Base-by-base conservation (phyloP, 2,113 vertebrate species). In the Tretioscincus oriximinensis region DNA sequence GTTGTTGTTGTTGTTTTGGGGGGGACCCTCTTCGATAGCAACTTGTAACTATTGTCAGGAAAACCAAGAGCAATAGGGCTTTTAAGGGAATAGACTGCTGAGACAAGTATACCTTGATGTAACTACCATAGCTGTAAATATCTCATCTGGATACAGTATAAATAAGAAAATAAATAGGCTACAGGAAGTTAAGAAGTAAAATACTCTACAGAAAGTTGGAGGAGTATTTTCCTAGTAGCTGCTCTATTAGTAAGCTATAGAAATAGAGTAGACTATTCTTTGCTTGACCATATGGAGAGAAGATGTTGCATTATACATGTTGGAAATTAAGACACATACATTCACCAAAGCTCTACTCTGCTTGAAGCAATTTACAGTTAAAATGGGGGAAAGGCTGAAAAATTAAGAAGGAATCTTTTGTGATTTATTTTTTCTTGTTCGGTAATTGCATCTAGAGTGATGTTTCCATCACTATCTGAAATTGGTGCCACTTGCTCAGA, bases 221-320 rank as follows among this genome's bases (percentile, higher is more conserved):
- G 12, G 49, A 51, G 9, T 51, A 8, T 51, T 51, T 51, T 51
- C 49, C 12, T 11, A 8, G 49, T 8, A 5, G 8, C 49, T 51
- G 9, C 49, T 51, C 49, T 51, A 9, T 51, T 51, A 51, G 9
- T 51, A 14, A 51, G 49, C 49, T 51, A 51, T 51, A 51, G 9
- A 41, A 41, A 51, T 51, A 51, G 8, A 5, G 49, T 51, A 51
- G 49, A 51, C 9, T 9, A 51, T 2, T 11, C 93, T 90, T 91
- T 73, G 9, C n/a, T 81, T 93, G 94, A 95, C 94, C 93, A 94
- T 77, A 58, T 35, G 86, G 84, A 54, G 77, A 85, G 89, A 81
- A 87, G 85, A 90, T 95, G 95, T 94, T 92, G 29, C 81, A 94
- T 95, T 95, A 95, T 81, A 65, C 26, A 77, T 90, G 85, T 75